Conservation (phyloP, 2,797 vertebrate genomes). For the Taenioides sp. region DNA sequence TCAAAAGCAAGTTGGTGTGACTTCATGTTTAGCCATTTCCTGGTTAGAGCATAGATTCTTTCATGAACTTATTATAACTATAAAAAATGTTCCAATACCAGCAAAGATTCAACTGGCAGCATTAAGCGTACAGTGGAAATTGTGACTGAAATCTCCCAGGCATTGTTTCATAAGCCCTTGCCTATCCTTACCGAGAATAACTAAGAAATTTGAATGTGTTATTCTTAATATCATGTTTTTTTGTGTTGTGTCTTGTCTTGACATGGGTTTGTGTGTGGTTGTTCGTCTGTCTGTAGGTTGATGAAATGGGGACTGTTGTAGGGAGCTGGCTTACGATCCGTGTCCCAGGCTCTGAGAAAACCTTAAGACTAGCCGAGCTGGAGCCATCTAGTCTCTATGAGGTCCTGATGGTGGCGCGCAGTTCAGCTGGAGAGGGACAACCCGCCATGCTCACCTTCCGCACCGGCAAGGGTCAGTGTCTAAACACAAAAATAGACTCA, state of each 20-base stretch:
- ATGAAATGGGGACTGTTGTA: conserved; percentile 77
- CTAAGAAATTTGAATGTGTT: conserved; percentile 31
- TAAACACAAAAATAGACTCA: neutral
- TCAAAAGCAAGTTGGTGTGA: conserved; percentile 6
- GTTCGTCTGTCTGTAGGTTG: conserved; percentile 77
- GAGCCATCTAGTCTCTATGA: conserved; percentile 95
- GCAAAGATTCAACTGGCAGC: conserved; percentile 53
- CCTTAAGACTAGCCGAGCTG: conserved; percentile 87
- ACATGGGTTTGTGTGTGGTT: conserved; percentile 40
- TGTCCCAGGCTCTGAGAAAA: conserved; percentile 93
- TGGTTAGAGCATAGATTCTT: conserved; percentile 50
- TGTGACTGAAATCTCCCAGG: conserved; percentile 55
- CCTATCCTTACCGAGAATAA: conserved; percentile 26
- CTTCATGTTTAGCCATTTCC: conserved; percentile 48
- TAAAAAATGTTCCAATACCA: conserved; percentile 46
- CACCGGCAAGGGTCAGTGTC: conserved; percentile 89
- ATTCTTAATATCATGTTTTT: conserved; percentile 29
- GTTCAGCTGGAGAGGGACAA: conserved; percentile 87
- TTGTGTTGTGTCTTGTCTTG: conserved; percentile 38
- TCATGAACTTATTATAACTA: conserved; percentile 53
- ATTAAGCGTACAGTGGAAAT: conserved; percentile 54
- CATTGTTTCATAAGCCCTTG: conserved; percentile 37
- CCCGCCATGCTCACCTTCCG: conserved; percentile 98
- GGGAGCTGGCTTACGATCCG: conserved; percentile 91
- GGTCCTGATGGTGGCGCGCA: conserved; percentile 95